Conservation (phyloP, 1,140 invertebrate genomes). For the Zaprionus capensis region DNA sequence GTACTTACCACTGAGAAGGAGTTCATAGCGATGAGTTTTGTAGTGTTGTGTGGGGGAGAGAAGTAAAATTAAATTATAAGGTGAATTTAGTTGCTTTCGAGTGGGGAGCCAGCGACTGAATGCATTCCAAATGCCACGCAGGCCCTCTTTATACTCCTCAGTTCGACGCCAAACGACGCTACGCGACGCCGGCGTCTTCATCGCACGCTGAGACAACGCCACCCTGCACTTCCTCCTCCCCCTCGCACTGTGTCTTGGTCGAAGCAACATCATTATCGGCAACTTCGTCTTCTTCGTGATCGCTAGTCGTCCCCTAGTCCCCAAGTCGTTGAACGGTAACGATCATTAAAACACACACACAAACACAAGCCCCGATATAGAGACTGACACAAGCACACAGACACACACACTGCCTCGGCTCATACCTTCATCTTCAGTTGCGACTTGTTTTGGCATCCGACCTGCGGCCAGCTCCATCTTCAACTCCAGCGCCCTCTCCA, state of each 20-base stretch:
- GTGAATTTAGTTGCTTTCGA: conserved; percentile 84
- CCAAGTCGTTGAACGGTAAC: conserved; percentile 40
- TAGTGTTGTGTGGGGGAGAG: conserved; percentile 76
- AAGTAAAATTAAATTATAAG: conserved; percentile 78
- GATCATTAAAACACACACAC: conserved; percentile 41
- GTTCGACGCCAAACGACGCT: conserved; percentile 1
- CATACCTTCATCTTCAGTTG: conserved; percentile 64
- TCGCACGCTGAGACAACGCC: not conserved
- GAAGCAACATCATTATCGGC: conserved; percentile 54
- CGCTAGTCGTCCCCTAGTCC: conserved; percentile 22
- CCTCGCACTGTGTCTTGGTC: conserved; percentile 24
- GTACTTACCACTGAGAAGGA: conserved; percentile 84
- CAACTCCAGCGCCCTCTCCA: conserved; percentile 14
- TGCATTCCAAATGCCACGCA: conserved; percentile 71
- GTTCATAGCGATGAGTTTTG: conserved; percentile 83
- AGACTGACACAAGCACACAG: not conserved
- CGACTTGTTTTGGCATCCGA: conserved; percentile 62
- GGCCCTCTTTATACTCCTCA: conserved; percentile 80
- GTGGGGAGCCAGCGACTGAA: conserved; percentile 84
- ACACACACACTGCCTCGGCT: not conserved
- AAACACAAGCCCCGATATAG: conserved; percentile 3
- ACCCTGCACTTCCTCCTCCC: not conserved
- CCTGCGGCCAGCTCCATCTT: conserved; percentile 41
- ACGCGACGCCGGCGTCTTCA: conserved; percentile 13
- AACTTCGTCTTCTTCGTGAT: conserved; percentile 63